Evolutionary conservation across 2,888 invertebrate genomes (phyloP), one percentile per base, ranked within the genome.

Genomic region (Neoitamus cyanurus): DNA sequence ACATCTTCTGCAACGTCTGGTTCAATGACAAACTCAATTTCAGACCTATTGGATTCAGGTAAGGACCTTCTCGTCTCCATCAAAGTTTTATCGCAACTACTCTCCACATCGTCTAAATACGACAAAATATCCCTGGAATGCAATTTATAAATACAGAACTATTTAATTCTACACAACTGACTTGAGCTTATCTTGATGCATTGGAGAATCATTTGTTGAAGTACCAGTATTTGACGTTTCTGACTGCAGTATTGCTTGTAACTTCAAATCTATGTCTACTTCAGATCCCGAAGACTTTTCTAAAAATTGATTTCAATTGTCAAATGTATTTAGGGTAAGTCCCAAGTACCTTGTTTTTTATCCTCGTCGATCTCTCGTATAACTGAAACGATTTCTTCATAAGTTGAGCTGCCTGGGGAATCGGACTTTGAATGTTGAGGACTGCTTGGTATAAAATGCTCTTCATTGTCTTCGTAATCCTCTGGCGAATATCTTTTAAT

Each of bases 361-460:
- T 91, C 91, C 85, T 91, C 91, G 77, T 91, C 91, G 25, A 91
- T 91, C 86, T 91, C 91, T 83, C 91, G 91, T 6, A 91, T 91
- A 2, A 91, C 90, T 0, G 91, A 90, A 3, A 90, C 91, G 83
- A 91, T 91, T 85, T 92, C 91, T 42, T 91, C 90, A 84, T 91
- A 91, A 0, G 91, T 91, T 0, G 91, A 91, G 48, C 89, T 84
- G n/a, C 88, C 89, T 73, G 89, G 88, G 0, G 90, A 90, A 37
- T 90, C 89, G 0, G 90, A 90, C 70, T 90, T 90, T 0, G 89
- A 90, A 6, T 89, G 89, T 42, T 88, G 88, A 28, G 88, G 88
- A 42, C 88, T 86, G 25, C 86, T 84, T 2, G 73, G 69, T 28
- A 31, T 42, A 11, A 5, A 3, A 7, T 34, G 3, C 20, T 37